These are phyloP conservation scores for Yponomeuta malinellus DNA, from an alignment of 2,888 invertebrate genomes.

Conservation along the genomic window DNA sequence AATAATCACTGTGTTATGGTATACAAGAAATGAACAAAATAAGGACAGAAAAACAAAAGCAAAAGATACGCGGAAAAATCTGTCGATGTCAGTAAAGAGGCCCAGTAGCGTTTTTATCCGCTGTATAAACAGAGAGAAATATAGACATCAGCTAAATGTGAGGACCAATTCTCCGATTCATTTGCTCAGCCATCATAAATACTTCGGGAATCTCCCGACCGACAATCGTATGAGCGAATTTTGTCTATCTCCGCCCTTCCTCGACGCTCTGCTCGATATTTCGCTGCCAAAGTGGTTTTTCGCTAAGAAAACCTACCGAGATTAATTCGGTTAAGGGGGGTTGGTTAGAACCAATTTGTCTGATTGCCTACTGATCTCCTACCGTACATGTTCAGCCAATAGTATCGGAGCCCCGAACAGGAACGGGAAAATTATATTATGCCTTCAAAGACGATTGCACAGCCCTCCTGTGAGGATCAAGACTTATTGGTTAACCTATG, in stretches of 20 bases:
- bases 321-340: conserved; percentile 69
- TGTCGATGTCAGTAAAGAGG: neutral
- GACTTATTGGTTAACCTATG: conserved; percentile 39
- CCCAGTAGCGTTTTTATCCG: neutral
- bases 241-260: conserved; percentile 22
- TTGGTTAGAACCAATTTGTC: conserved; percentile 74
- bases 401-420: conserved; percentile 1
- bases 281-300: conserved; percentile 56
- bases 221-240: conserved; percentile 13
- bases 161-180: conserved; percentile 15
- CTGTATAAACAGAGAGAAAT: neutral
- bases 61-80: conserved; percentile 1
- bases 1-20: neutral
- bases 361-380: conserved; percentile 71
- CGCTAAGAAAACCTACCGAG: conserved; percentile 70
- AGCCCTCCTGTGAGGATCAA: neutral
- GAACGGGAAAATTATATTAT: neutral
- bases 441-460: neutral
- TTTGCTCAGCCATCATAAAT: conserved; percentile 15
- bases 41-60: neutral
- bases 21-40: neutral
- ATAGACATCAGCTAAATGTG: conserved; percentile 11
- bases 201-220: conserved; percentile 4
- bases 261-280: conserved; percentile 31
- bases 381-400: conserved; percentile 41